Base-by-base conservation (phyloP, 2,797 vertebrate species). In the Cossypha heuglini region DNA sequence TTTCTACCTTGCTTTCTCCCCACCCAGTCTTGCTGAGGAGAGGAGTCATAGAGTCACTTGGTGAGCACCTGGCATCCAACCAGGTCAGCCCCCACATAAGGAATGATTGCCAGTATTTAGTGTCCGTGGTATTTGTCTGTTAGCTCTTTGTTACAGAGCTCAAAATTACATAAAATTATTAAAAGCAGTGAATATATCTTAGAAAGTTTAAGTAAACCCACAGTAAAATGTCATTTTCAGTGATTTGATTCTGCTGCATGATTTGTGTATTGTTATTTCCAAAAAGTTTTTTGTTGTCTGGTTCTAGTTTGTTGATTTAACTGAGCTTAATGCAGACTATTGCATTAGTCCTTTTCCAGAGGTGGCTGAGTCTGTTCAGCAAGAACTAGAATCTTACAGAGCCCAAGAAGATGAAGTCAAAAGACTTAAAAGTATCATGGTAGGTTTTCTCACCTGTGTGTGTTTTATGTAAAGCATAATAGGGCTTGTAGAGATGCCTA, bases 351-450 rank as follows among this genome's bases (percentile, higher is more conserved):
- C 99, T 38, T 99, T 99, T 93, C 99, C 99, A 83, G 99, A 99
- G 97, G 99, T 99, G 90, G 99, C 99, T 0, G 99, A 99, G 95
- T 99, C 99, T 3, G 99, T 99, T 93, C 99, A 99, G 88, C 98
- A 99, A 97, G 99, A 99, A 93, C 95, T 99, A 90, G 99, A 99
- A 94, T 98, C 98, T 2, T 99, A 99, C 96, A 98, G 99, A 97
- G 98, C 99, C n/a, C 99, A 99, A 94, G 99, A 99, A 97, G 99
- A 99, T 84, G 99, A 99, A 90, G 99, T 99, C 74, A 99, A 99
- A 95, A 98, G 98, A 20, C 98, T 99, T 74, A 99, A 99, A 98
- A 99, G 98, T 97, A 99, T 99, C 93, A 99, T 99, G 99, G 99
- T 99, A 97, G 97, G 96, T 72, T 93, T 90, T 87, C 8, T 86